Conservation (phyloP, 2,888 invertebrate species). For the Tubulanus polymorphus region DNA sequence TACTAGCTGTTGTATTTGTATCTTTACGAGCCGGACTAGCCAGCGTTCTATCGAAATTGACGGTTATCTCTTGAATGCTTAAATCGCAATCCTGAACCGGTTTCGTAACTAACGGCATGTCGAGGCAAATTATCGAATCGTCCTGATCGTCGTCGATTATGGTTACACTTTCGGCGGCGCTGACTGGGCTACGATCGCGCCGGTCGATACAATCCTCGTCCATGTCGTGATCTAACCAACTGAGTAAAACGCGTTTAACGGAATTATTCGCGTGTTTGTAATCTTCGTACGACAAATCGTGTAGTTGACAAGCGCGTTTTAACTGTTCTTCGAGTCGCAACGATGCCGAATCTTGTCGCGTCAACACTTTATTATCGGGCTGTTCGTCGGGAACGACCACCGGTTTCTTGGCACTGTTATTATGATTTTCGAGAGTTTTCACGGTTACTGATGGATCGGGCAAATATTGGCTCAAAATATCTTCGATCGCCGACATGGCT, state of each 20-base stretch:
- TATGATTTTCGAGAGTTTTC: background rate
- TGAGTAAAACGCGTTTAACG: conserved; percentile 27
- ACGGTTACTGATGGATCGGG: conserved; percentile 12
- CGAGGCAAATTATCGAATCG: background rate
- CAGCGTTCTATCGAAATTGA: too few species aligned
- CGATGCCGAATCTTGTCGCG: background rate
- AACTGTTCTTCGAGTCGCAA: conserved; percentile 11
- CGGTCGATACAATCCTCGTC: conserved; percentile 18
- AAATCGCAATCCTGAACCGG: too few species aligned
- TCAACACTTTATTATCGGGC: conserved; percentile 10
- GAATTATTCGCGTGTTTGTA: conserved; percentile 20
- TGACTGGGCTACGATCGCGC: background rate
- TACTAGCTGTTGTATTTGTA: background rate
- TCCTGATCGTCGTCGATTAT: background rate
- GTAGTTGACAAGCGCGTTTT: conserved; percentile 19
- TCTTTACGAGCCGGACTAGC: background rate
- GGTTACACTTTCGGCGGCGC: background rate
- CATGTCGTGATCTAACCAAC: conserved; percentile 22
- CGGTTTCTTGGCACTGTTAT: background rate
- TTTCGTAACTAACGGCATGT: background rate
- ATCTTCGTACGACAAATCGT: conserved; percentile 23
- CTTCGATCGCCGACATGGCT: conserved; percentile 39
- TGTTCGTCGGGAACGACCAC: background rate
- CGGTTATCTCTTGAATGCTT: too few species aligned
- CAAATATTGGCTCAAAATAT: conserved; percentile 22